Evolutionary conservation across 2,888 invertebrate genomes (phyloP).

Genomic region (Entomobrya multifasciata): DNA sequence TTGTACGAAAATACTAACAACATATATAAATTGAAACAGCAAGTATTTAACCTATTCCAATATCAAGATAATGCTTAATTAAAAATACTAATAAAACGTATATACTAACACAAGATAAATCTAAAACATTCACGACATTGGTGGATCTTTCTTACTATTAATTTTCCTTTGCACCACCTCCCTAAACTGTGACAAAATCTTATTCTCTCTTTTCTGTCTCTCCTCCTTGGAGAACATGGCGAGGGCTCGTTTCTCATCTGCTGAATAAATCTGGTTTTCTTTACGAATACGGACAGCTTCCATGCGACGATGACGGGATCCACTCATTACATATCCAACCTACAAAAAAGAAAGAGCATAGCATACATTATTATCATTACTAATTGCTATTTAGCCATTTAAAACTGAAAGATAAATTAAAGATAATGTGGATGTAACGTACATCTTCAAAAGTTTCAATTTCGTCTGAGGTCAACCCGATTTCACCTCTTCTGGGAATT

Average conservation of each 20-base stretch:
- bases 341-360: slow-evolving; percentile 55
- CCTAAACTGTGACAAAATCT: slow-evolving; percentile 96
- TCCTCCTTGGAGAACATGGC: slow-evolving; percentile 99
- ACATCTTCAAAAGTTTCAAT: slow-evolving; percentile 95
- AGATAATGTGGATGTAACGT: no score
- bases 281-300: slow-evolving; percentile 99
- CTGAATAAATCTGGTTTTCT: slow-evolving; percentile 99
- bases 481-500: slow-evolving; percentile 98
- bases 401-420: no score
- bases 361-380: no score
- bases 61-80: no score
- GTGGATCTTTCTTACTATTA: slow-evolving; percentile 81
- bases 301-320: slow-evolving; percentile 94
- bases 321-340: slow-evolving; percentile 80
- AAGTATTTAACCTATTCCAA: no score
- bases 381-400: no score
- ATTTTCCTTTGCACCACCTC: slow-evolving; percentile 91
- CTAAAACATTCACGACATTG: neutral
- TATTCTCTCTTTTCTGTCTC: slow-evolving; percentile 95
- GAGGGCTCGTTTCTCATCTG: slow-evolving; percentile 98
- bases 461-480: slow-evolving; percentile 97
- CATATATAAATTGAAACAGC: neutral
- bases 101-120: no score
- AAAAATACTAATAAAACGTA: neutral
- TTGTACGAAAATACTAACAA: no score